Base-by-base conservation (phyloP, 2,797 vertebrate genomes). In the Salmo trutta region DNA sequence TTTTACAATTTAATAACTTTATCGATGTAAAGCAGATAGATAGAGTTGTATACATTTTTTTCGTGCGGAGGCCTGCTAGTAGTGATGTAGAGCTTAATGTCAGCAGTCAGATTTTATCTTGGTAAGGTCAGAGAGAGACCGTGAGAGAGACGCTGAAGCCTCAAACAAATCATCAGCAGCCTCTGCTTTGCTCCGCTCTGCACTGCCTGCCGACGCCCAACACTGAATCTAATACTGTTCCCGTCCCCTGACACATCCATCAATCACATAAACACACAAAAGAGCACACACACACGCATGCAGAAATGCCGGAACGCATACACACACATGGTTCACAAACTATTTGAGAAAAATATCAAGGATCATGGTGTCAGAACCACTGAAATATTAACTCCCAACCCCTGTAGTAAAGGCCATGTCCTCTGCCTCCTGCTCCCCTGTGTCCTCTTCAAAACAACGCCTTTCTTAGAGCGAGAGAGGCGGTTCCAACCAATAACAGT, bases 191-290 rank as follows among this genome's bases (percentile, higher is more conserved):
- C 74, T 66, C 59, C 19, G 76, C 76, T 52, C 62, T 12, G 81
- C 84, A 81, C 74, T 79, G 80, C 80, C 53, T 16, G 74, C 73
- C 65, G 24, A 77, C 73, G 15, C 70, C 85, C 76, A 81, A 79
- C 78, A 73, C 70, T 82, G 74, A 78, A 89, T 88, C 78, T 78
- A 86, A 87, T 79, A 82, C 80, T 70, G 76, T 66, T 80, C 56
- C 66, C 73, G 75, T 88, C 82, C 82, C 15, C 31, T 75, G 79
- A 85, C 82, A 76, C 77, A 89, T 77, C 82, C 79, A 82, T 85
- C 73, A 79, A 81, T 85, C 51, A 79, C 73, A 75, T 24, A 71
- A 83, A 81, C 54, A 74, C 54, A 80, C 72, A 80, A 56, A 77
- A 47, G 41, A 47, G 41, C 52, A 31, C 70, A 75, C 65, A 67